Evolutionary conservation across 2,888 invertebrate species (phyloP).

Genomic region (Eurois occulta): DNA sequence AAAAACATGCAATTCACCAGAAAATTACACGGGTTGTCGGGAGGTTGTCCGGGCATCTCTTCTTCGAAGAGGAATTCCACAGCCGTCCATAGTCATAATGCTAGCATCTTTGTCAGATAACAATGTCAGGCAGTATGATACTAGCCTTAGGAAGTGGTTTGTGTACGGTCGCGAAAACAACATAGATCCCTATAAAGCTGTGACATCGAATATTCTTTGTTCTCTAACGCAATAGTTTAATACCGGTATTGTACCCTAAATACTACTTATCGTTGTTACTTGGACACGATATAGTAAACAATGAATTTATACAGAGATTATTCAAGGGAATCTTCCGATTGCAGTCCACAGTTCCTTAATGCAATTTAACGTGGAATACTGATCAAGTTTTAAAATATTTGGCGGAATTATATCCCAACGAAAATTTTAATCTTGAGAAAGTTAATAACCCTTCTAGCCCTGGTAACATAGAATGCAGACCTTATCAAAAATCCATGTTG

Average conservation of each 20-base stretch:
- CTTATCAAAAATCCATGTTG: too few species aligned
- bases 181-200: too few species aligned
- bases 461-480: too few species aligned
- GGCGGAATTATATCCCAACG: too few species aligned
- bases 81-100: background rate
- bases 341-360: background rate
- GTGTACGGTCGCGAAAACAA: too few species aligned
- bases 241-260: background rate
- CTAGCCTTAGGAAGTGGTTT: too few species aligned
- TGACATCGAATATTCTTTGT: too few species aligned
- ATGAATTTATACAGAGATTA: background rate
- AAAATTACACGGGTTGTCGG: background rate
- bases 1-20: too few species aligned
- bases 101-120: background rate
- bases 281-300: background rate
- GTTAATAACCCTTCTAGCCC: too few species aligned
- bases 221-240: background rate
- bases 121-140: background rate
- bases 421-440: too few species aligned
- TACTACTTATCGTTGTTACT: background rate
- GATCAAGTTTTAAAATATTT: background rate
- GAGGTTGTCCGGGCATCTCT: background rate
- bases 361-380: too few species aligned
- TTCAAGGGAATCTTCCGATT: conserved; percentile 1
- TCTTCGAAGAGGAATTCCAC: background rate